phyloP scores from a whole-genome alignment of 2,888 invertebrate genomes.

The Tipula confusa region DNA sequence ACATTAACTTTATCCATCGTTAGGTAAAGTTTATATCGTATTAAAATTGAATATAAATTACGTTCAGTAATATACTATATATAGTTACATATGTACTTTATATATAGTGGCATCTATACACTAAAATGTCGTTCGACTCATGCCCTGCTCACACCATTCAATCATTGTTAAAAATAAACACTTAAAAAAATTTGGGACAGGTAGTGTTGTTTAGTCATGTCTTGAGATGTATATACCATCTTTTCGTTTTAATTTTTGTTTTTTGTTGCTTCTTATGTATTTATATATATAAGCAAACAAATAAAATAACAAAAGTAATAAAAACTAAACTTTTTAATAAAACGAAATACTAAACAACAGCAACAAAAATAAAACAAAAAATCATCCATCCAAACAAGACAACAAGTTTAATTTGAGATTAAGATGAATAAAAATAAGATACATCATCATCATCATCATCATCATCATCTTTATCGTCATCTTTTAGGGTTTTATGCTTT shows the following conservation, averaged over 20 bases:
- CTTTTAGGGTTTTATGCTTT: not conserved
- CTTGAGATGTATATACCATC: not conserved
- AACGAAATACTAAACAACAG: not conserved
- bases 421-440: constrained; percentile 25
- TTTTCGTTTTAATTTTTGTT: not conserved
- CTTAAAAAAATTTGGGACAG: not conserved
- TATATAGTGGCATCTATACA: not conserved
- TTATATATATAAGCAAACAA: not conserved
- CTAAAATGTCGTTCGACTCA: not conserved
- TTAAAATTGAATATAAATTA: not conserved
- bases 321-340: constrained; percentile 20
- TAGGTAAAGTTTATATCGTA: not conserved
- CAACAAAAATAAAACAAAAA: not conserved
- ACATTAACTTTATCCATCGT: not conserved
- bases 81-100: not conserved
- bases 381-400: constrained; percentile 25
- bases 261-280: not conserved
- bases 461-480: not conserved
- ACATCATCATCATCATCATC: constrained; percentile 21
- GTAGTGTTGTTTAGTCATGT: constrained; percentile 25
- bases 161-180: not conserved
- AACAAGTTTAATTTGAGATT: constrained; percentile 25
- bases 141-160: not conserved
- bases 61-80: not conserved
- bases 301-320: not conserved